These are phyloP conservation scores for Pecten maximus DNA, from an alignment of 2,888 invertebrate species.

Conservation along the genomic window DNA sequence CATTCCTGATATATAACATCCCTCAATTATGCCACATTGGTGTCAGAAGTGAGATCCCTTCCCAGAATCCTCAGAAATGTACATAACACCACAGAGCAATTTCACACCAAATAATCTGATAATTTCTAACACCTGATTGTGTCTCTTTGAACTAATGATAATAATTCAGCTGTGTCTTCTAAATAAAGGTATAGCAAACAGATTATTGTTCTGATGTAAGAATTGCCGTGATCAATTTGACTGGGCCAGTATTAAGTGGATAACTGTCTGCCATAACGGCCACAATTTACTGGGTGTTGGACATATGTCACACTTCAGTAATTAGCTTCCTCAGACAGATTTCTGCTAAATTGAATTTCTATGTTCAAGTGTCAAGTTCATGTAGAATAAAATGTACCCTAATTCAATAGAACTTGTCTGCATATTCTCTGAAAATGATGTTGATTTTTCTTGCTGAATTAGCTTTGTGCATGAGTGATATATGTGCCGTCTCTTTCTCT, in stretches of 20 bases:
- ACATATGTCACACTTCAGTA: neutral
- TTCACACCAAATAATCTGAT: no score
- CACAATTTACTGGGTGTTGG: neutral
- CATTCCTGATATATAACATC: no score
- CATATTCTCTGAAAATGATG: neutral
- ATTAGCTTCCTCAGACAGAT: neutral
- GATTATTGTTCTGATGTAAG: no score
- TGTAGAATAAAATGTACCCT: neutral
- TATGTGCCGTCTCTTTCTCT: neutral
- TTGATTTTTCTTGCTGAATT: neutral
- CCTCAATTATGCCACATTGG: no score
- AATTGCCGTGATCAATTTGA: neutral
- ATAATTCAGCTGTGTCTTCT: no score
- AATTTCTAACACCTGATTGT: no score
- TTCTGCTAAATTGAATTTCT: neutral
- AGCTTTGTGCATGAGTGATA: neutral
- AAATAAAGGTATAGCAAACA: no score
- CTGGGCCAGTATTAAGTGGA: neutral
- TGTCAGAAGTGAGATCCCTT: no score
- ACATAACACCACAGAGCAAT: no score
- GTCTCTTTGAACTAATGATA: no score
- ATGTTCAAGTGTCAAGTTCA: constrained; percentile 20
- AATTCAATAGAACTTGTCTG: constrained; percentile 17
- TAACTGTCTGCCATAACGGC: neutral
- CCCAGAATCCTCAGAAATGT: no score